Conservation (phyloP, 1,140 invertebrate genomes). For the Nymphalis io region DNA sequence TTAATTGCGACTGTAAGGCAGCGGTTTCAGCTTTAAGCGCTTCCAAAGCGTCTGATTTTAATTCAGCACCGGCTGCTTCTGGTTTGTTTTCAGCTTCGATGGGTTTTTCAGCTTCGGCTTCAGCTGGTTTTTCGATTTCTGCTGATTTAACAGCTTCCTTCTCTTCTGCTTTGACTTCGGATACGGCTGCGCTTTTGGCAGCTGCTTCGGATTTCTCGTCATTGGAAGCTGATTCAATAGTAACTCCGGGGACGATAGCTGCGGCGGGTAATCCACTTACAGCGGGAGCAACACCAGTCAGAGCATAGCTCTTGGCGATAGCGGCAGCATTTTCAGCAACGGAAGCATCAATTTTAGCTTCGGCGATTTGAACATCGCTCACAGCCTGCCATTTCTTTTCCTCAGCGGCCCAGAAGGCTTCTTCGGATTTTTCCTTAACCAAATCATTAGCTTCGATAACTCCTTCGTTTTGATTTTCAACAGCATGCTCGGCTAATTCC, state of each 20-base stretch:
- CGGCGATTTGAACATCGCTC: slow-evolving; percentile 49
- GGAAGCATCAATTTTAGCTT: slow-evolving; percentile 50
- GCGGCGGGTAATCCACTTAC: not conserved
- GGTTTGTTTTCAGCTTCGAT: slow-evolving; percentile 30
- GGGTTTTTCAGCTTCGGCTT: slow-evolving; percentile 30
- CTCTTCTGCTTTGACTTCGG: slow-evolving; percentile 31
- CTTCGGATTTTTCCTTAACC: slow-evolving; percentile 49
- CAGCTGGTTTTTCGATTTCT: slow-evolving; percentile 36
- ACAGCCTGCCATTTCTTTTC: slow-evolving; percentile 64
- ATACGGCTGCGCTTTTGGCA: slow-evolving; percentile 12
- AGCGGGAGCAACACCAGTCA: slow-evolving; percentile 18
- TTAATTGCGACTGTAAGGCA: not conserved
- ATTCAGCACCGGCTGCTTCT: slow-evolving; percentile 20
- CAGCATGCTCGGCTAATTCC: slow-evolving; percentile 48
- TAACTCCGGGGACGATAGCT: not conserved
- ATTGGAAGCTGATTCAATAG: slow-evolving; percentile 16
- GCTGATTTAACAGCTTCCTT: slow-evolving; percentile 42
- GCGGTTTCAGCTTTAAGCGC: slow-evolving; percentile 17
- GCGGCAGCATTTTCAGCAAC: slow-evolving; percentile 44
- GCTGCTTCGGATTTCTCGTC: slow-evolving; percentile 17
- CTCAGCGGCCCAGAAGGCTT: slow-evolving; percentile 44
- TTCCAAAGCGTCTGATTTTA: slow-evolving; percentile 29
- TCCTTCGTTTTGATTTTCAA: slow-evolving; percentile 54
- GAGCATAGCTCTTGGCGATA: slow-evolving; percentile 7
- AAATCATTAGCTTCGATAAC: slow-evolving; percentile 45